Evolutionary conservation across 1,140 invertebrate genomes (phyloP).

Genomic region (Teleogryllus occipitalis): DNA sequence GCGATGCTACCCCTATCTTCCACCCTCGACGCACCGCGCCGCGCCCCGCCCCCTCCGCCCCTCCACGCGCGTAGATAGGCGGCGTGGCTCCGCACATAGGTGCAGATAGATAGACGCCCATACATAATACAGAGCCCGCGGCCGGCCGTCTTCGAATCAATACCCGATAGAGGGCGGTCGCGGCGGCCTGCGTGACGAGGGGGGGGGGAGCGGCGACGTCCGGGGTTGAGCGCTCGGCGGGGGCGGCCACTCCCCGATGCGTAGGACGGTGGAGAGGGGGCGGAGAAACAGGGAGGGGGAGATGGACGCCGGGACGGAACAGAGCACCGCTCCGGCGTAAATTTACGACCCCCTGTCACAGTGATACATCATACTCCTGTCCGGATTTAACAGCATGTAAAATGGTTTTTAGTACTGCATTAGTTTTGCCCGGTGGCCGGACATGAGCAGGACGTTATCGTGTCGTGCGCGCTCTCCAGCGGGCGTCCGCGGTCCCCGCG

Average conservation of each 20-base stretch:
- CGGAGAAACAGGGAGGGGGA: not conserved
- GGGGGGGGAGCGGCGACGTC: not conserved
- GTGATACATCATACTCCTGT: constrained; percentile 4
- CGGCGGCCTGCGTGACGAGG: not conserved
- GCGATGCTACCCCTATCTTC: no score
- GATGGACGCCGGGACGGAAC: not conserved
- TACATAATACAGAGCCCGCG: no score
- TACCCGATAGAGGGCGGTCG: no score
- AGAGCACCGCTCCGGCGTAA: not conserved
- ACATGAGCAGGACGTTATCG: not conserved
- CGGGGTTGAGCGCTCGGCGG: no score
- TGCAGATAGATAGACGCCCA: no score
- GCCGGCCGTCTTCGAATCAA: no score
- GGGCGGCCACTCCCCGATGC: not conserved
- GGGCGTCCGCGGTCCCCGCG: not conserved
- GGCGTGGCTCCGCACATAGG: no score
- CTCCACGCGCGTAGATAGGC: no score
- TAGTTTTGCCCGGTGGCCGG: not conserved
- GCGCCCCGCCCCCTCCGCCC: no score
- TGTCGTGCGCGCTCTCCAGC: not conserved
- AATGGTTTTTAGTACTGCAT: not conserved
- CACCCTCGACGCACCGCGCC: no score
- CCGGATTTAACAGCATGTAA: not conserved
- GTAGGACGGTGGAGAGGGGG: not conserved
- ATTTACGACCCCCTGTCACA: not conserved